phyloP scores from a whole-genome alignment of 2,797 vertebrate genomes.

The Paguma larvata region DNA sequence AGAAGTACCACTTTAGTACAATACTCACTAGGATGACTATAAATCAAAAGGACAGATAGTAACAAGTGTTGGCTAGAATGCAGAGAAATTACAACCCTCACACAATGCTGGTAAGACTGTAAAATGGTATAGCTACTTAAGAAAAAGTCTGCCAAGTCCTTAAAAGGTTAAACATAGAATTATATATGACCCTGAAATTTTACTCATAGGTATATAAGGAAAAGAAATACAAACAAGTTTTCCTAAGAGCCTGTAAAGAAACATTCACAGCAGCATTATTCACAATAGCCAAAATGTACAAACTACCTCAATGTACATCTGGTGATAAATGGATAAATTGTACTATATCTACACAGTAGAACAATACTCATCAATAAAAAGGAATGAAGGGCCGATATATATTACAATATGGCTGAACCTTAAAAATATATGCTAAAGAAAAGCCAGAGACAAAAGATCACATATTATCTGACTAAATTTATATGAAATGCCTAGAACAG shows the following conservation, averaged over 20 bases:
- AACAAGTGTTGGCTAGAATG: background rate
- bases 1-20: background rate
- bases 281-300: background rate
- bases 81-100: background rate
- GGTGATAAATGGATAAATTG: background rate
- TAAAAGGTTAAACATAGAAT: background rate
- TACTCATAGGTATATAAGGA: background rate
- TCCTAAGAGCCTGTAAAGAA: background rate
- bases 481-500: background rate
- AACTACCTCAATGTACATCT: background rate
- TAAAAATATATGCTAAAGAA: background rate
- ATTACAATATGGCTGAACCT: background rate
- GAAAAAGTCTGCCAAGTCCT: background rate
- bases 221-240: background rate
- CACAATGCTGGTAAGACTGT: background rate
- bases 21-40: background rate
- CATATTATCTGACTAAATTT: background rate
- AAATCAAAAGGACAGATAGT: background rate
- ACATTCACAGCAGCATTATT: background rate
- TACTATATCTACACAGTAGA: background rate
- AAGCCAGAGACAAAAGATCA: background rate
- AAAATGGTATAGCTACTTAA: background rate
- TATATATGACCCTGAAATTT: background rate
- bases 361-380: background rate
- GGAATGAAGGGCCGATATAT: background rate